phyloP scores from a whole-genome alignment of 37 sponge, comb jelly and placozoan species.

The Hexactinellida sp. region DNA sequence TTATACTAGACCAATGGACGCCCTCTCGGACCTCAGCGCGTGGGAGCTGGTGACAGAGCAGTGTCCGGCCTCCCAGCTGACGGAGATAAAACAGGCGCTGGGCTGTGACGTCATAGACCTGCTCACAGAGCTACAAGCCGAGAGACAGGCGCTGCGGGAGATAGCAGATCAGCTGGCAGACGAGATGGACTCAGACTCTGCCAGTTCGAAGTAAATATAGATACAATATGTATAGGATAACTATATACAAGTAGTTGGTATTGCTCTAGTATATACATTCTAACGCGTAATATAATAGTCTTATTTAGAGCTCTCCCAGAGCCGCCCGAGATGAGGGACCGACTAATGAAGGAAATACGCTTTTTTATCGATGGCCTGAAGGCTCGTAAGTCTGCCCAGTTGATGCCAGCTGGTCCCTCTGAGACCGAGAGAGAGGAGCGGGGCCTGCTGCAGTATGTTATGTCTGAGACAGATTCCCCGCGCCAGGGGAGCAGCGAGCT shows the following conservation, averaged over 20 bases:
- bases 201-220: not conserved
- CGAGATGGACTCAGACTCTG: not conserved
- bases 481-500: not conserved
- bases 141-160: constrained; percentile 9
- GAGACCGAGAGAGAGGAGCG: not conserved
- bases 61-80: not conserved
- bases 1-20: not conserved
- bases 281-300: too few relatives aligned
- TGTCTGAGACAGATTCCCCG: not conserved
- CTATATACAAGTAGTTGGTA: too few relatives aligned
- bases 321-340: not conserved
- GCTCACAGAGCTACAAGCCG: constrained; percentile 1
- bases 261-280: too few relatives aligned
- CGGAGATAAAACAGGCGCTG: not conserved
- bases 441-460: not conserved
- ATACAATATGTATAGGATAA: too few relatives aligned
- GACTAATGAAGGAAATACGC: not conserved
- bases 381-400: not conserved
- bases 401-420: not conserved
- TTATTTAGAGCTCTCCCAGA: constrained; percentile 12
- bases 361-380: not conserved
- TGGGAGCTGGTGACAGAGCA: not conserved
- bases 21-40: not conserved
- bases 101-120: not conserved
- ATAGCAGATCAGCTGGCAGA: constrained; percentile 1